Base-by-base conservation (phyloP, 2,797 vertebrate species). In the Argya squamiceps region DNA sequence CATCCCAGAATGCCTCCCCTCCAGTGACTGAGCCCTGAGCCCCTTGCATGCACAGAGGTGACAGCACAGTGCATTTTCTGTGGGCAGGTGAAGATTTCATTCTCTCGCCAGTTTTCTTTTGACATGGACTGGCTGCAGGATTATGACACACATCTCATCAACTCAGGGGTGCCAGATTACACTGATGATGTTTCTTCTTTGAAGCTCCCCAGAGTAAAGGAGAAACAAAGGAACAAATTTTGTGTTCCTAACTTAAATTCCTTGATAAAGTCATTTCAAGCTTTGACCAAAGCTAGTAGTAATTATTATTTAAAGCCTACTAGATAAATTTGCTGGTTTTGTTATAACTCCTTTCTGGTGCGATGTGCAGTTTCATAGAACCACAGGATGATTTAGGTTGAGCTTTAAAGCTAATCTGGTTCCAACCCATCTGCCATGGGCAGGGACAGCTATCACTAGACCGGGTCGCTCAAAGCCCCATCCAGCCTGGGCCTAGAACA, bases 111-210 rank as follows among this genome's bases (percentile, higher is more conserved):
- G 0, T 84, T 83, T 89, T 77, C 63, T 73, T 86, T 74, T 59
- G 47, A 18, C 44, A 6, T 1, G 2, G 47, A 7, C 26, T 60
- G 49, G 37, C 26, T 32, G n/a, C 49, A 53, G 49, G 32, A 85
- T 17, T 52, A 5, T 5, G 30, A 41, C 26, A 26, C 34, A 10
- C 19, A 3, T 49, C 8, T 1, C 23, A 4, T 77, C 86, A 39
- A 59, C 22, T 8, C 4, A 11, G 19, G 23, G 29, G 18, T 77
- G 41, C 11, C 2, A 3, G 10, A 27, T 37, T 30, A 19, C 0
- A 0, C 49, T 68, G 29, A 20, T 60, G 32, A 15, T 30, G 8
- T 53, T 81, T 84, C 37, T 71, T 86, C 53, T 75, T 43, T 49
- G 55, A 78, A 83, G 17, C 20, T 88, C 6, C 8, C 5, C 49